phyloP scores from a whole-genome alignment of 2,113 vertebrate species.

The Scomber scombrus region DNA sequence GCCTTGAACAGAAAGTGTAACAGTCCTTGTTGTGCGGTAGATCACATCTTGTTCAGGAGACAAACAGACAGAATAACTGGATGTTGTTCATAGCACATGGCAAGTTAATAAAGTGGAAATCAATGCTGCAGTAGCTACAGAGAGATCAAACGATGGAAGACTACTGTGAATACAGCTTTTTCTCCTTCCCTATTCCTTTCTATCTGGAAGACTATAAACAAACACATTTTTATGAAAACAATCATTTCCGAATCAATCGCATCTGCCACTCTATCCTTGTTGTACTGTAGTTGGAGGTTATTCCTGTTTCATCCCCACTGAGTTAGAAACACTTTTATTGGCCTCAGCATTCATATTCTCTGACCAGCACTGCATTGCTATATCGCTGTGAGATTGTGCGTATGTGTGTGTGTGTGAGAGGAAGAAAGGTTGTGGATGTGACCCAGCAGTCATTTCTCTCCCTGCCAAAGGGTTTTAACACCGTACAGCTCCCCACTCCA shows the following conservation, averaged over 20 bases:
- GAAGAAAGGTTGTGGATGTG: slow-evolving; percentile 44
- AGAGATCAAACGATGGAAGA: not conserved
- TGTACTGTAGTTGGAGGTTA: slow-evolving; percentile 33
- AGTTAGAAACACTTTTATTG: slow-evolving; percentile 54
- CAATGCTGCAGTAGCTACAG: not conserved
- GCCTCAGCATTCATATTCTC: slow-evolving; percentile 49
- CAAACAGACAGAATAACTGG: slow-evolving; percentile 12
- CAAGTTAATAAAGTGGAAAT: slow-evolving; percentile 18
- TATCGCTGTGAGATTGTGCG: slow-evolving; percentile 16
- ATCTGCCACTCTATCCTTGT: slow-evolving; percentile 9
- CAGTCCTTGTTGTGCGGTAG: not conserved
- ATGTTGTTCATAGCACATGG: not conserved
- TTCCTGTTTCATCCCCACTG: slow-evolving; percentile 49
- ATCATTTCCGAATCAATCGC: slow-evolving; percentile 56
- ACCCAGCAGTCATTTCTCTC: slow-evolving; percentile 61
- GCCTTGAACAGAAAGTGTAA: slow-evolving; percentile 8
- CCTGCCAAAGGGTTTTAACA: slow-evolving; percentile 62
- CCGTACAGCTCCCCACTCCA: slow-evolving; percentile 54
- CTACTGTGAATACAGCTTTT: not conserved
- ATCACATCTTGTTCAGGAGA: slow-evolving; percentile 7
- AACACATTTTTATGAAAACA: slow-evolving; percentile 58
- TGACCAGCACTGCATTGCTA: slow-evolving; percentile 21
- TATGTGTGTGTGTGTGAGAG: not conserved
- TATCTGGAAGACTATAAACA: slow-evolving; percentile 18
- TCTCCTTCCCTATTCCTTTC: not conserved